Evolutionary conservation across 2,797 vertebrate species (phyloP), one percentile per base, ranked within the genome.

Genomic region (Betta splendens): DNA sequence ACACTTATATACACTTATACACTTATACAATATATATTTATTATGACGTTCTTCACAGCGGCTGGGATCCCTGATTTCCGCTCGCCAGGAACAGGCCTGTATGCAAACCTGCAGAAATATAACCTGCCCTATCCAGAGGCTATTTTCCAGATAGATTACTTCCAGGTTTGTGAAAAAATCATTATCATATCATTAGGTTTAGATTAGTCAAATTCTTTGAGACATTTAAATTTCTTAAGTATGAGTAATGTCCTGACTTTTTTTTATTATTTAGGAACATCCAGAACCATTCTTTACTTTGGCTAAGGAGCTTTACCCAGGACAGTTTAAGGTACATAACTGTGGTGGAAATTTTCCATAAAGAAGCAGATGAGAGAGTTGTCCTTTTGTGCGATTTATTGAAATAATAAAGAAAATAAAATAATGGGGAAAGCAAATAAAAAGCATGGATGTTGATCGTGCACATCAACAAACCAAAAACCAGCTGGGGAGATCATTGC

Each of bases 41-140:
- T n/a, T n/a, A n/a, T n/a, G n/a, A n/a, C n/a, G 20, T 22, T 3
- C 40, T 10, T 33, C 25, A 28, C 68, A 98, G 96, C 95, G 3
- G 95, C 96, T 0, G 96, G 96, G 37, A 96, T 97, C 77, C 96
- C 96, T 2, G 95, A 97, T 82, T 98, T 97, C 74, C 95, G 95
- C 29, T 95, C 94, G 3, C 95, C 95, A 0, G 91, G 84, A 64
- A 94, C 94, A 0, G 95, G 95, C 20, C 89, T 97, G 32, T 98
- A 98, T 13, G 91, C 94, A 67, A 97, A 96, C 80, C 71, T 98
- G 67, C 91, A 94, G 75, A 94, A 95, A 69, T 98, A 95, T 68
- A 85, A 88, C 35, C 87, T 98, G 31, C 95, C 95, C 2, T 95
- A 95, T 64, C 95, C 95, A 0, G 94, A 96, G 77, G 95, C 95